phyloP scores from a whole-genome alignment of 2,888 invertebrate species.

The Schizaphis graminum region DNA sequence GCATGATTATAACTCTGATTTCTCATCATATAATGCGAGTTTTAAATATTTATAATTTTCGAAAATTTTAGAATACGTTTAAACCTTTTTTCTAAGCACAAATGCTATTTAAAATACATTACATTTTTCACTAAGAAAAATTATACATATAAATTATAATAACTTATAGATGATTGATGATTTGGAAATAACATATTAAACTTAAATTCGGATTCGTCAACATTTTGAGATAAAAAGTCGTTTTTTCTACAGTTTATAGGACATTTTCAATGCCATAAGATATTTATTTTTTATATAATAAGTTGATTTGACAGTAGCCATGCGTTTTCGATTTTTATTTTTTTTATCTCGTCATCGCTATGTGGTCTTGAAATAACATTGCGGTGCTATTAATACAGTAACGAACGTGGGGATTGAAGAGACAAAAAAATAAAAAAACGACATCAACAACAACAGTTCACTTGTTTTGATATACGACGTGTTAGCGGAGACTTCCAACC shows the following conservation, averaged over 20 bases:
- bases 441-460: not conserved
- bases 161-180: not conserved
- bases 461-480: slow-evolving; percentile 27
- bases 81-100: not conserved
- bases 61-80: not conserved
- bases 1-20: not conserved
- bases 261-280: not conserved
- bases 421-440: not conserved
- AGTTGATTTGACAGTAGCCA: not conserved
- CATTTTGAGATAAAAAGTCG: not conserved
- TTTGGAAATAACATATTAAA: not conserved
- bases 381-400: not conserved
- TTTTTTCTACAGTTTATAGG: not conserved
- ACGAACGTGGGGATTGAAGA: not conserved
- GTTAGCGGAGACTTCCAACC: slow-evolving; percentile 11
- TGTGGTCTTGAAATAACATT: not conserved
- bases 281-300: not conserved
- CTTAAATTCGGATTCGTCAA: not conserved
- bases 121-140: not conserved
- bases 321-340: not conserved
- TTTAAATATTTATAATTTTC: not conserved
- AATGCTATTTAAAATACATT: not conserved
- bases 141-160: not conserved
- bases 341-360: not conserved
- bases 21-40: not conserved